Percentiles rank a stretch among this genome's conserved stretches.
Conservation (phyloP, 2,888 invertebrate species). For the Cantharis rufa region DNA sequence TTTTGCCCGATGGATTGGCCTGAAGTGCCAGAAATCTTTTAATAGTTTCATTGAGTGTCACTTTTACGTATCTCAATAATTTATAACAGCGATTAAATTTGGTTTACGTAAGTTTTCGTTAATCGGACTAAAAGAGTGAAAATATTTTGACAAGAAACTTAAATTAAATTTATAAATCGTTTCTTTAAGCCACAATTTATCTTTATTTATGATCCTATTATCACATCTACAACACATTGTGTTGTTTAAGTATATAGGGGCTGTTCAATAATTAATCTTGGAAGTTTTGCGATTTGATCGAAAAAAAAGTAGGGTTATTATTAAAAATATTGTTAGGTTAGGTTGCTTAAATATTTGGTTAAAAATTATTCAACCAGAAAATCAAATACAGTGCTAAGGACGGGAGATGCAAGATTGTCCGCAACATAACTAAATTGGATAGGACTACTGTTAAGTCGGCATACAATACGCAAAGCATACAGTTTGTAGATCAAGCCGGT, state of each 20-base stretch:
- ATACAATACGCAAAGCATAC: constrained; percentile 30
- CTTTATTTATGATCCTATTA: neutral
- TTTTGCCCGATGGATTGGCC: neutral
- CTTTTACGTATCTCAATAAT: neutral
- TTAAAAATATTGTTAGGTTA: neutral
- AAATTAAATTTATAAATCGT: neutral
- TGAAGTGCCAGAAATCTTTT: neutral
- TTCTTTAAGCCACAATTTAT: neutral
- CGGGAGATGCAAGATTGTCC: constrained; percentile 12
- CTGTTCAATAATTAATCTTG: neutral
- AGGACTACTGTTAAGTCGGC: constrained; percentile 36
- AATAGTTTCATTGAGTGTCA: neutral
- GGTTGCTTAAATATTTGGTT: neutral
- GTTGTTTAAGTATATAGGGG: neutral
- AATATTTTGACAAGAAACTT: neutral
- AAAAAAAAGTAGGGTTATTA: neutral
- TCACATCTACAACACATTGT: neutral
- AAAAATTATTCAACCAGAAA: neutral
- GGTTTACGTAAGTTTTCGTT: neutral
- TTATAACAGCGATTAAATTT: neutral
- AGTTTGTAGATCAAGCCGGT: constrained; percentile 34
- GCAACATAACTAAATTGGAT: constrained; percentile 35
- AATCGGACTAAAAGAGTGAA: neutral
- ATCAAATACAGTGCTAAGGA: neutral
- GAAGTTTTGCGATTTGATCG: no score